phyloP scores from a whole-genome alignment of 2,797 vertebrate species.

The Melanotaenia trifasciata region DNA sequence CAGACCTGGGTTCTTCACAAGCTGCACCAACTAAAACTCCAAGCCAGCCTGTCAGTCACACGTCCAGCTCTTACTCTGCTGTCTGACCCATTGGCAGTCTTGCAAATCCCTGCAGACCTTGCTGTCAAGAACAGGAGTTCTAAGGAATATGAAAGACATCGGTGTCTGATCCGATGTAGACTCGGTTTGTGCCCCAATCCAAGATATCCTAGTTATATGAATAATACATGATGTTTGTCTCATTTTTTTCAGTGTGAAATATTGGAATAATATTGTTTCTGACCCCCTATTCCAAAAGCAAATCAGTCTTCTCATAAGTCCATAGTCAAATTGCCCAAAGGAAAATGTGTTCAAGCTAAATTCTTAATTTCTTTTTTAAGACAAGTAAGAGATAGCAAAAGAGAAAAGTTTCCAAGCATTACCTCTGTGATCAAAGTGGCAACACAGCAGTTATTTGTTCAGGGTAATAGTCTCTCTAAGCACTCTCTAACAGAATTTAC shows the following conservation, averaged over 20 bases:
- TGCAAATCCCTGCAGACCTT: constrained; percentile 71
- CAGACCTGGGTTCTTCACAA: constrained; percentile 32
- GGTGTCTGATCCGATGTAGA: constrained; percentile 49
- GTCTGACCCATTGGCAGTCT: constrained; percentile 61
- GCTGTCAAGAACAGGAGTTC: constrained; percentile 73
- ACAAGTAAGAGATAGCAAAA: not conserved
- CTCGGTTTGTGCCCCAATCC: constrained; percentile 19
- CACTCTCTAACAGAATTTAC: constrained; percentile 35
- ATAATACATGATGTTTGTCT: constrained; percentile 38
- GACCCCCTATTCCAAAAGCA: constrained; percentile 1
- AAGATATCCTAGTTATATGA: constrained; percentile 39
- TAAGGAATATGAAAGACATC: constrained; percentile 66
- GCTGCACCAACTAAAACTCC: constrained; percentile 39
- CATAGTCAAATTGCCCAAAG: constrained; percentile 14
- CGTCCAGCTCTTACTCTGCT: constrained; percentile 38
- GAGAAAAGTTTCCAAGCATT: constrained; percentile 25
- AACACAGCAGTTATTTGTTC: constrained; percentile 60
- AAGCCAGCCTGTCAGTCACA: constrained; percentile 73
- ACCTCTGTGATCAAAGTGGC: constrained; percentile 54
- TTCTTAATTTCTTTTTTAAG: constrained; percentile 9
- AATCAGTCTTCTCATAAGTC: constrained; percentile 2
- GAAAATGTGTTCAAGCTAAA: constrained; percentile 40
- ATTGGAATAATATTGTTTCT: not conserved
- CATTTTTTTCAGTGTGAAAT: constrained; percentile 17
- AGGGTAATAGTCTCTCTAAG: constrained; percentile 53